Percentiles rank a stretch among this genome's conserved stretches.
phyloP scores from a whole-genome alignment of 2,888 invertebrate species.

The Orchesellides sinensis region DNA sequence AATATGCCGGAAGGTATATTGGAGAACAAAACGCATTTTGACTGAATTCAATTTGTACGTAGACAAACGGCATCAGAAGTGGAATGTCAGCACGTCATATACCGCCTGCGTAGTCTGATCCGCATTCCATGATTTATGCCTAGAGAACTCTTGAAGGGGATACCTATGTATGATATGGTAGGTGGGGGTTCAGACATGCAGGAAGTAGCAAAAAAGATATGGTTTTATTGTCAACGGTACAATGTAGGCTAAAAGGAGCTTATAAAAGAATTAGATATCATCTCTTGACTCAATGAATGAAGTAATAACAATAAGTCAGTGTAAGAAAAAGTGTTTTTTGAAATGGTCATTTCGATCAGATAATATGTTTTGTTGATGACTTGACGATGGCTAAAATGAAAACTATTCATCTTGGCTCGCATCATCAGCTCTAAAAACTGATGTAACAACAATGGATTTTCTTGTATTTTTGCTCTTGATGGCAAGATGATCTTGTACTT shows the following conservation, averaged over 20 bases:
- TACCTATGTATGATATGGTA: too few species aligned
- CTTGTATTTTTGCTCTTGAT: not conserved
- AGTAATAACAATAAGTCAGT: not conserved
- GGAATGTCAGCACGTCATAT: not conserved
- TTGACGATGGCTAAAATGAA: not conserved
- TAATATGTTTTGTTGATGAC: not conserved
- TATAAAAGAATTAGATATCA: constrained; percentile 14
- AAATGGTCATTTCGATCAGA: constrained; percentile 8
- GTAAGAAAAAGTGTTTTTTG: not conserved
- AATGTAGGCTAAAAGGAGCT: not conserved
- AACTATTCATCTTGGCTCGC: not conserved
- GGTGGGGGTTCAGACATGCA: too few species aligned
- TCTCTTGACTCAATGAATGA: constrained; percentile 2
- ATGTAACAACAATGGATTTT: not conserved
- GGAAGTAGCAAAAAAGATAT: too few species aligned
- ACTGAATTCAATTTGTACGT: constrained; percentile 1
- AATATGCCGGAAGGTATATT: constrained; percentile 20
- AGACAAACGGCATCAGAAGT: not conserved
- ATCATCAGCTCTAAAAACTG: not conserved
- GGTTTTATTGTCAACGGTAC: too few species aligned
- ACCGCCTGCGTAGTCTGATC: not conserved
- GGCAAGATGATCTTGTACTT: too few species aligned
- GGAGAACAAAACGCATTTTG: not conserved
- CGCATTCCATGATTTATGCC: constrained; percentile 16
- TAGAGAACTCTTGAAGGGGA: too few species aligned